Evolutionary conservation across 1,140 invertebrate genomes (phyloP).

Genomic region (Ruditapes philippinarum): DNA sequence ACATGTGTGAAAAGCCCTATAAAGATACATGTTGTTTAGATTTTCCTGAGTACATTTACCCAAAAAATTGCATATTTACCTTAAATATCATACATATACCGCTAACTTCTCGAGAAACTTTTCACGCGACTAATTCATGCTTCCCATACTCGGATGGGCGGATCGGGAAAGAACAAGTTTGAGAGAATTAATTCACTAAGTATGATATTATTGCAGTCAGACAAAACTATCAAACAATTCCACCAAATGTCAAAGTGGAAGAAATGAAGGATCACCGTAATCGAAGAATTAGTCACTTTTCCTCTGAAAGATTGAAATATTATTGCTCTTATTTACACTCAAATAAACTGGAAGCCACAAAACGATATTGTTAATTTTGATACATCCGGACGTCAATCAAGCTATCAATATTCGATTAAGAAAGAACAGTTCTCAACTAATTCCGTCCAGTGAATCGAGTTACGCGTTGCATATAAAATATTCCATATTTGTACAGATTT

Average conservation of each 20-base stretch:
- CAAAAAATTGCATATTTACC: too few relatives aligned
- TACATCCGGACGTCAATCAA: slow-evolving; percentile 60
- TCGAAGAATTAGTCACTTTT: slow-evolving; percentile 61
- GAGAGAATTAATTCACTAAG: too few relatives aligned
- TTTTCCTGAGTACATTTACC: too few relatives aligned
- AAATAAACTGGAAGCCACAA: slow-evolving; percentile 67
- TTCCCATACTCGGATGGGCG: too few relatives aligned
- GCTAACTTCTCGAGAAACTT: too few relatives aligned
- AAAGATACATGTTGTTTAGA: too few relatives aligned
- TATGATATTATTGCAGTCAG: too few relatives aligned
- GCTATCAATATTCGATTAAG: slow-evolving; percentile 63
- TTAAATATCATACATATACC: too few relatives aligned
- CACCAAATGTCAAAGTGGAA: slow-evolving; percentile 37
- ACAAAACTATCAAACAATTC: slow-evolving; percentile 11
- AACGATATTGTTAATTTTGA: slow-evolving; percentile 69
- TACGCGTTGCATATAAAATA: slow-evolving; percentile 61
- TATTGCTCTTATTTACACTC: slow-evolving; percentile 68
- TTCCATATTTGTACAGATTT: slow-evolving; percentile 64
- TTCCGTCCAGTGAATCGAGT: slow-evolving; percentile 47
- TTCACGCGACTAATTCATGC: too few relatives aligned
- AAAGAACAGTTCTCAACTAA: slow-evolving; percentile 30
- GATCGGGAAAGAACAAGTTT: too few relatives aligned
- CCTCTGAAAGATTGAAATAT: slow-evolving; percentile 67
- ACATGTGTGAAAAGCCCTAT: too few relatives aligned
- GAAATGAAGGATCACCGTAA: slow-evolving; percentile 56